phyloP scores from a whole-genome alignment of 1,140 invertebrate genomes.

The Drosophila santomea region DNA sequence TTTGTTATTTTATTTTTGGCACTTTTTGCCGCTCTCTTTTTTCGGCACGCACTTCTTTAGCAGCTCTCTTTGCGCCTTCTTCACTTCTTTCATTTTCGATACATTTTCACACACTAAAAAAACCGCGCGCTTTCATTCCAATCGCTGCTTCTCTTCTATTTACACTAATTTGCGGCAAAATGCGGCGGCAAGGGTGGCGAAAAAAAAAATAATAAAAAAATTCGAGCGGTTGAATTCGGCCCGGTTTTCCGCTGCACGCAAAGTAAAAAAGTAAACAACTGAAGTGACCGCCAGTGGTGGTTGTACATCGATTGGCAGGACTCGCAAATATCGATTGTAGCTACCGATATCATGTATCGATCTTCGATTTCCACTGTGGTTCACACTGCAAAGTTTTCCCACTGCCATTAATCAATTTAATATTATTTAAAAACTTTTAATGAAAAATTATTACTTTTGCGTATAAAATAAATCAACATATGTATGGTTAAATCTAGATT shows the following conservation, averaged over 20 bases:
- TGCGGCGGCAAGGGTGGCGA: not conserved
- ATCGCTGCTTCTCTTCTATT: constrained; percentile 10
- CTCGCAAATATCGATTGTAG: not conserved
- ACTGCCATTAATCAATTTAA: too few relatives aligned
- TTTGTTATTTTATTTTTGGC: constrained; percentile 42
- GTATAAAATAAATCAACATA: too few relatives aligned
- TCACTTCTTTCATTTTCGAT: constrained; percentile 48
- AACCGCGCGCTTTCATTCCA: not conserved
- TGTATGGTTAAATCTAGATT: too few relatives aligned
- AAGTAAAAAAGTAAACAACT: constrained; percentile 32
- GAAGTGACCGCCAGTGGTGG: not conserved
- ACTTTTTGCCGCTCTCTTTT: constrained; percentile 27
- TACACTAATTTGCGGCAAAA: constrained; percentile 22
- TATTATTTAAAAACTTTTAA: too few relatives aligned
- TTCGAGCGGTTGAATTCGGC: constrained; percentile 22
- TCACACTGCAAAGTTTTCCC: too few relatives aligned
- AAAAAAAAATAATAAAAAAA: constrained; percentile 43
- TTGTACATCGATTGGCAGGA: not conserved
- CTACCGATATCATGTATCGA: not conserved
- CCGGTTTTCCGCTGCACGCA: constrained; percentile 40
- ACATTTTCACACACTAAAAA: constrained; percentile 24
- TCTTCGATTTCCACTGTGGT: not conserved
- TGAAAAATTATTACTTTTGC: too few relatives aligned
- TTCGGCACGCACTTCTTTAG: constrained; percentile 46
- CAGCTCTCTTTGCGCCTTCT: constrained; percentile 35